phyloP scores from a whole-genome alignment of 2,888 invertebrate species.

The Metalampra italica region DNA sequence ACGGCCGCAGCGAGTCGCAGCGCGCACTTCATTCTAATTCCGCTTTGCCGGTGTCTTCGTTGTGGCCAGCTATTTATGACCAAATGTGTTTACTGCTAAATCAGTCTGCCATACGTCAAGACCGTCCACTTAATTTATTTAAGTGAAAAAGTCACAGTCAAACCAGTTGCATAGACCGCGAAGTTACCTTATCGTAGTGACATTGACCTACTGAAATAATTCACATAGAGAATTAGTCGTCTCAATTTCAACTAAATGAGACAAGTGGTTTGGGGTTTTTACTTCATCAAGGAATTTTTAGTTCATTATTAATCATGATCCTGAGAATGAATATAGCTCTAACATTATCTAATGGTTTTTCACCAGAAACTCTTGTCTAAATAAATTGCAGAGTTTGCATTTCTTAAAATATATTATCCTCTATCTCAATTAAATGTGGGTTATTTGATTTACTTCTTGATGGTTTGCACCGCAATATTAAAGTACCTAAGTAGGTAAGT shows the following conservation, averaged over 20 bases:
- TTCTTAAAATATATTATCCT: too few relatives aligned
- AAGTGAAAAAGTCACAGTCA: not conserved
- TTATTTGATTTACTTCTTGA: too few relatives aligned
- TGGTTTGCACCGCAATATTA: too few relatives aligned
- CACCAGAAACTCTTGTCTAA: too few relatives aligned
- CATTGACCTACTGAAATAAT: constrained; percentile 63
- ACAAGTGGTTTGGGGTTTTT: constrained; percentile 1
- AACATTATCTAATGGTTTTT: too few relatives aligned
- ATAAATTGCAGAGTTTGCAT: too few relatives aligned
- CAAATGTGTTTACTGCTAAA: constrained; percentile 32
- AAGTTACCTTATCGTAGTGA: constrained; percentile 34
- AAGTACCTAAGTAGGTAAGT: too few relatives aligned
- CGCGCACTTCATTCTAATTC: constrained; percentile 77
- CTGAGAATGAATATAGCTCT: not conserved
- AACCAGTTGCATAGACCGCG: not conserved
- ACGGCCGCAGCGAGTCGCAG: constrained; percentile 67
- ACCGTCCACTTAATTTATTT: not conserved
- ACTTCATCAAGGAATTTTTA: too few relatives aligned
- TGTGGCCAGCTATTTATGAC: constrained; percentile 35
- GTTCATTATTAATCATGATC: not conserved
- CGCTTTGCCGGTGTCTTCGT: constrained; percentile 70
- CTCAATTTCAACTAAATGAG: constrained; percentile 23
- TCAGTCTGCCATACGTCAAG: constrained; percentile 12
- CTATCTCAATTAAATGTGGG: too few relatives aligned
- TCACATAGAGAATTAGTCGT: constrained; percentile 40